Percentiles rank a stretch among this genome's conserved stretches.
These are phyloP conservation scores for Pseudorhombus dupliciocellatus DNA, from an alignment of 2,113 vertebrate species.

Conservation along the genomic window DNA sequence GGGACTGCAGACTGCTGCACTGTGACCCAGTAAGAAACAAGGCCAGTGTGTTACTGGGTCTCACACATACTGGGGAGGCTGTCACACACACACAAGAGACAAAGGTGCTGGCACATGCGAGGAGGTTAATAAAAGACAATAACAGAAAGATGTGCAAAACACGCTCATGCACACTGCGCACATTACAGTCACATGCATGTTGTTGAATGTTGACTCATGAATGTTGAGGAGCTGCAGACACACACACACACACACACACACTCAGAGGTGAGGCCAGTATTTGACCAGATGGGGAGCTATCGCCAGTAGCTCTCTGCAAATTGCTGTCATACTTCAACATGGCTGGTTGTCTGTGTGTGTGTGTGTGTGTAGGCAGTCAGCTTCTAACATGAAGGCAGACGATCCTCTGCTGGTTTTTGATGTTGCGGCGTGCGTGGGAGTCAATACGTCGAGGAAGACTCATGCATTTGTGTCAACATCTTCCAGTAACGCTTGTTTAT, in stretches of 20 bases:
- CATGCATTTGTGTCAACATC: slow-evolving; percentile 25
- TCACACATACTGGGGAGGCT: slow-evolving; percentile 27
- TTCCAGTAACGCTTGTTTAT: neutral
- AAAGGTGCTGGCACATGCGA: neutral
- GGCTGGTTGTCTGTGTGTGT: slow-evolving; percentile 3
- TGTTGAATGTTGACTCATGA: slow-evolving; percentile 1
- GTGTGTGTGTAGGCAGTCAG: slow-evolving; percentile 21
- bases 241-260: slow-evolving; percentile 4
- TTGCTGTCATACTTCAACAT: slow-evolving; percentile 53
- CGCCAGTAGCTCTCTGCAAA: slow-evolving; percentile 37
- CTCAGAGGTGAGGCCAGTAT: slow-evolving; percentile 39
- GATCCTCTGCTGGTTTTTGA: slow-evolving; percentile 44
- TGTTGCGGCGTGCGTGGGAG: slow-evolving; percentile 42
- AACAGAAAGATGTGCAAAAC: neutral
- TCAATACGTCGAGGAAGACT: slow-evolving; percentile 30
- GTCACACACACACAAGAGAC: slow-evolving; percentile 21
- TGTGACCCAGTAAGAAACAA: slow-evolving; percentile 74
- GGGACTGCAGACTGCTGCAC: slow-evolving; percentile 46
- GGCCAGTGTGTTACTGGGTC: slow-evolving; percentile 73
- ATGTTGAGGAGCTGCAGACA: neutral
- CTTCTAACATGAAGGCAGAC: slow-evolving; percentile 31
- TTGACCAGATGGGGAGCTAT: slow-evolving; percentile 27
- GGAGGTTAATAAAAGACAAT: neutral
- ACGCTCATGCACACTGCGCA: slow-evolving; percentile 4
- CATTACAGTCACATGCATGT: slow-evolving; percentile 1